phyloP scores from a whole-genome alignment of 2,888 invertebrate species.

The Diplazon laetatorius region DNA sequence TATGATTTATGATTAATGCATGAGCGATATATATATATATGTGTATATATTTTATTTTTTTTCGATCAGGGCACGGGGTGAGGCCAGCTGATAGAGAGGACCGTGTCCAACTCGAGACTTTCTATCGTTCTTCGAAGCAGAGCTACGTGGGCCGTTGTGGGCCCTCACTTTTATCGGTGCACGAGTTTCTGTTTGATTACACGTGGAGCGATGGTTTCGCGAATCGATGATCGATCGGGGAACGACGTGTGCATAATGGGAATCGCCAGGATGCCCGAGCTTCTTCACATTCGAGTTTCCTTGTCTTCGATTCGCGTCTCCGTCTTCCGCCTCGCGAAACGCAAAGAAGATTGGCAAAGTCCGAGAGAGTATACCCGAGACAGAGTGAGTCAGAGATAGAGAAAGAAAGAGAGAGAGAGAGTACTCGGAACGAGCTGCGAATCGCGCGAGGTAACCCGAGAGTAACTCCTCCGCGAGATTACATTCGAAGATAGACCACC shows the following conservation, averaged over 20 bases:
- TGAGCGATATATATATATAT: too few species aligned
- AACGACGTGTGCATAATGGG: conserved; percentile 71
- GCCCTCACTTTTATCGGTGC: conserved; percentile 42
- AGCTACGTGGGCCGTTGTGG: conserved; percentile 19
- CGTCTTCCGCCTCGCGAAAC: conserved; percentile 45
- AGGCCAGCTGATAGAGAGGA: conserved; percentile 68
- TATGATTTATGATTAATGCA: conserved; percentile 78
- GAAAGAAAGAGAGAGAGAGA: too few species aligned
- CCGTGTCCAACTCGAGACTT: conserved; percentile 62
- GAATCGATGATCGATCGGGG: conserved; percentile 73
- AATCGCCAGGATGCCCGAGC: conserved; percentile 54
- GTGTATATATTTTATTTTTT: conserved; percentile 77
- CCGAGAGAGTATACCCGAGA: not conserved
- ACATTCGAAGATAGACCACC: conserved; percentile 60
- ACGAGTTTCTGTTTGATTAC: conserved; percentile 67
- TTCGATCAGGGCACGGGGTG: conserved; percentile 69
- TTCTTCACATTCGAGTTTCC: conserved; percentile 25
- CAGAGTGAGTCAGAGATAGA: too few species aligned
- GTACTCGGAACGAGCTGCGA: conserved; percentile 43
- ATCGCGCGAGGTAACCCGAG: conserved; percentile 30
- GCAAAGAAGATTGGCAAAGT: conserved; percentile 56
- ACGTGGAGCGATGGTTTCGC: conserved; percentile 68
- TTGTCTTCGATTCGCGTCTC: not conserved
- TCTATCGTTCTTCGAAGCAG: conserved; percentile 59
- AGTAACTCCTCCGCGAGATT: conserved; percentile 49